Percentiles rank a stretch among this genome's conserved stretches.
Conservation (phyloP, 2,797 vertebrate species). For the Bucorvus abyssinicus region DNA sequence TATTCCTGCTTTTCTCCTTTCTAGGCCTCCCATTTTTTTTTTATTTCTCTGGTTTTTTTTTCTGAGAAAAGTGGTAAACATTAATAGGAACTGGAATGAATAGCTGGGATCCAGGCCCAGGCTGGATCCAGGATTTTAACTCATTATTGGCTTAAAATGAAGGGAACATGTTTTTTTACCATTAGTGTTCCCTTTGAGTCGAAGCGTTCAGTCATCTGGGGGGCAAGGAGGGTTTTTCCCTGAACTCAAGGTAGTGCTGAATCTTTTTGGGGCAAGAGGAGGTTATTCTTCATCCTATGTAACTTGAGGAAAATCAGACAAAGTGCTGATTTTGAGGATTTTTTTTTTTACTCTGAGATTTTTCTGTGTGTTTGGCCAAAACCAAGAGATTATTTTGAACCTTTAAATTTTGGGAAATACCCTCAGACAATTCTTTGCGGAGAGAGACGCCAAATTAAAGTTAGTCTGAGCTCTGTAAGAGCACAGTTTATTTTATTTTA, state of each 20-base stretch:
- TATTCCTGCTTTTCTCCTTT: not conserved
- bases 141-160: not conserved
- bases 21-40: not conserved
- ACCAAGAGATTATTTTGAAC: not conserved
- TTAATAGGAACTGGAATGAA: slow-evolving; percentile 54
- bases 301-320: not conserved
- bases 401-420: not conserved
- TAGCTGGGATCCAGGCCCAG: slow-evolving; percentile 33
- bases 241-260: not conserved
- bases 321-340: not conserved
- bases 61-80: slow-evolving; percentile 37
- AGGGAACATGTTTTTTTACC: not conserved
- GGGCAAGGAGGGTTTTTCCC: not conserved
- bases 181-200: not conserved
- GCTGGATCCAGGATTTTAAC: slow-evolving; percentile 34
- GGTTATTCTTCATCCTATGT: not conserved
- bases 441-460: not conserved
- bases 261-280: not conserved
- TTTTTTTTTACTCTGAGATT: not conserved
- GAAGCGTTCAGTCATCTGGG: not conserved
- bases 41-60: not conserved
- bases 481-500: not conserved
- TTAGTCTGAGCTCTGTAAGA: not conserved
- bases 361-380: not conserved
- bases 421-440: not conserved